Evolutionary conservation across 2,888 invertebrate species (phyloP).

Genomic region (Lycophotia porphyrea): DNA sequence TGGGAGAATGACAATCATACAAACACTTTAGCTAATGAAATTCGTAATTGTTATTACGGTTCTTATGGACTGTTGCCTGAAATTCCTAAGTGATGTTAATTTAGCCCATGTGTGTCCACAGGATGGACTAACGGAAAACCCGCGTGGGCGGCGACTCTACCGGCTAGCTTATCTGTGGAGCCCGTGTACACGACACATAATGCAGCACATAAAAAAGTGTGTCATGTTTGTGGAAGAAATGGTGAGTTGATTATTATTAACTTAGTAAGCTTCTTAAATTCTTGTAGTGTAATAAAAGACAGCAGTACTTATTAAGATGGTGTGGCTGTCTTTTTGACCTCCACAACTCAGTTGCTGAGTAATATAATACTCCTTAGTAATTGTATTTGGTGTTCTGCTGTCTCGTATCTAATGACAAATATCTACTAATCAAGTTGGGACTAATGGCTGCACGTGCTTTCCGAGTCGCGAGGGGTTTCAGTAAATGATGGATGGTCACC

Average conservation of each 20-base stretch:
- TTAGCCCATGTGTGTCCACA: constrained; percentile 31
- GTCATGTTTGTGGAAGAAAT: constrained; percentile 86
- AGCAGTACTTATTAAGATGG: neutral
- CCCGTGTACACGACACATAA: constrained; percentile 81
- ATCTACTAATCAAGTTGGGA: neutral
- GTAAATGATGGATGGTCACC: neutral
- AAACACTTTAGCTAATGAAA: neutral
- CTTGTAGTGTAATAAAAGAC: neutral
- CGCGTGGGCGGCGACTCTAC: constrained; percentile 81
- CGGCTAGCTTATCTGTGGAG: constrained; percentile 85
- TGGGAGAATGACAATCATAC: neutral
- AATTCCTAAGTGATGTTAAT: neutral
- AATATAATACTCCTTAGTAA: neutral
- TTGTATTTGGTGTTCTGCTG: neutral
- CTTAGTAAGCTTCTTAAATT: neutral
- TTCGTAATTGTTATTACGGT: neutral
- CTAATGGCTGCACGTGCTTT: neutral
- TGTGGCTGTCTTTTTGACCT: neutral
- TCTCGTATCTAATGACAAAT: neutral
- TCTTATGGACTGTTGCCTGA: neutral
- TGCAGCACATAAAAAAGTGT: constrained; percentile 81
- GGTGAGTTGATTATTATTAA: constrained; percentile 72
- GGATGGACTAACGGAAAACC: constrained; percentile 82
- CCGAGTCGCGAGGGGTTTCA: neutral
- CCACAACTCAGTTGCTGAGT: neutral